These are phyloP conservation scores for Nyctibius bracteatus DNA, from an alignment of 2,113 vertebrate species.

Conservation along the genomic window DNA sequence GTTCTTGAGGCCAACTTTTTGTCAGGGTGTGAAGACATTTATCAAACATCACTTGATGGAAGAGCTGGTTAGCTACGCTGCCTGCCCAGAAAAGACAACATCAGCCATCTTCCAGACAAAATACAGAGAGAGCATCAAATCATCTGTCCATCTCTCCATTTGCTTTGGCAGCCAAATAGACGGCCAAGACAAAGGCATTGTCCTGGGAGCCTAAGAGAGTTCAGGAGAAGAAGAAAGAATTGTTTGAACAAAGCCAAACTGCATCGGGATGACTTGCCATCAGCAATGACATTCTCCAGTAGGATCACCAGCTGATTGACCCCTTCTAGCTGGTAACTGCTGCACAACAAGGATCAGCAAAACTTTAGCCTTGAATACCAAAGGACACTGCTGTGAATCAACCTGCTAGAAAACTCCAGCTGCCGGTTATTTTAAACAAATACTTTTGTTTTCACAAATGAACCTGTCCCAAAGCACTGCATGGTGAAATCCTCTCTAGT, in stretches of 20 bases:
- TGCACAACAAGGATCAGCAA: neutral
- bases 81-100: slow-evolving; percentile 68
- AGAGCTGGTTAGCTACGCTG: slow-evolving; percentile 84
- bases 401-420: neutral
- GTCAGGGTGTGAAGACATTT: slow-evolving; percentile 80
- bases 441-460: neutral
- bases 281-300: neutral
- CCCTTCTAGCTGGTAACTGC: neutral
- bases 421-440: neutral
- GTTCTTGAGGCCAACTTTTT: slow-evolving; percentile 83
- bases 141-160: neutral
- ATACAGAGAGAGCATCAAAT: neutral
- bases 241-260: neutral
- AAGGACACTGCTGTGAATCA: neutral
- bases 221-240: neutral
- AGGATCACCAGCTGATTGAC: neutral
- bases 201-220: neutral
- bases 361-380: neutral
- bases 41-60: slow-evolving; percentile 90
- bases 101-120: neutral
- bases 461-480: neutral
- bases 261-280: neutral
- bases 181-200: neutral
- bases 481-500: neutral
- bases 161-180: neutral